Percentiles rank a stretch among this genome's conserved stretches.
Evolutionary conservation across 2,797 vertebrate genomes (phyloP).

Genomic region (Passerculus sandwichensis): DNA sequence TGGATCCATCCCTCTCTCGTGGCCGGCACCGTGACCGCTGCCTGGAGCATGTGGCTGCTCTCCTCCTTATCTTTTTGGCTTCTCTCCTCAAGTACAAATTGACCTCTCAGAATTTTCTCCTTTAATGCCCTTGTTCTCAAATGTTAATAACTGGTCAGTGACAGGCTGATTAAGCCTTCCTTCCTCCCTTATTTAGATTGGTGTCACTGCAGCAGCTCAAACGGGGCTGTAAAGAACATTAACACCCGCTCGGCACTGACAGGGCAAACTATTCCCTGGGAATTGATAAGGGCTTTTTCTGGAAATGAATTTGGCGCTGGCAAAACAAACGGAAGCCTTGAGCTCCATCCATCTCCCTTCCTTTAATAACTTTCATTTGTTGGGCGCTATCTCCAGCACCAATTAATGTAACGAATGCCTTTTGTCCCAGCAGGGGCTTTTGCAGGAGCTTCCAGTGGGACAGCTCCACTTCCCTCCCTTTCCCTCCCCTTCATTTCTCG

Average conservation of each 20-base stretch:
- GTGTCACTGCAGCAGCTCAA: conserved; percentile 54
- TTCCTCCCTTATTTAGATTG: conserved; percentile 74
- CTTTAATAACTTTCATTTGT: conserved; percentile 76
- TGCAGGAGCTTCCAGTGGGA: not conserved
- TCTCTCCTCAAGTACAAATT: conserved; percentile 71
- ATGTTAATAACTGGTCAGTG: conserved; percentile 78
- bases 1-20: rapidly evolving
- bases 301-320: conserved; percentile 68
- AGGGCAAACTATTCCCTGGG: conserved; percentile 64
- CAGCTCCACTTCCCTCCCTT: not conserved
- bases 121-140: conserved; percentile 74
- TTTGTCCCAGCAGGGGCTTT: conserved; percentile 26
- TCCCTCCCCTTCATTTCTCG: not conserved
- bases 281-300: conserved; percentile 74
- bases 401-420: conserved; percentile 65
- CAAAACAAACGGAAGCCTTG: conserved; percentile 65
- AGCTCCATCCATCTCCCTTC: conserved; percentile 62
- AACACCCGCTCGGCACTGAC: conserved; percentile 47
- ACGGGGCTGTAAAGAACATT: conserved; percentile 71
- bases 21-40: rapidly evolving
- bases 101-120: conserved; percentile 72
- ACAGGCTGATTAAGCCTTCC: conserved; percentile 76
- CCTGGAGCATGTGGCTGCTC: not conserved
- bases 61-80: conserved; percentile 52
- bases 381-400: conserved; percentile 32